Evolutionary conservation across 2,888 invertebrate species (phyloP).

Genomic region (Eledona agricola): DNA sequence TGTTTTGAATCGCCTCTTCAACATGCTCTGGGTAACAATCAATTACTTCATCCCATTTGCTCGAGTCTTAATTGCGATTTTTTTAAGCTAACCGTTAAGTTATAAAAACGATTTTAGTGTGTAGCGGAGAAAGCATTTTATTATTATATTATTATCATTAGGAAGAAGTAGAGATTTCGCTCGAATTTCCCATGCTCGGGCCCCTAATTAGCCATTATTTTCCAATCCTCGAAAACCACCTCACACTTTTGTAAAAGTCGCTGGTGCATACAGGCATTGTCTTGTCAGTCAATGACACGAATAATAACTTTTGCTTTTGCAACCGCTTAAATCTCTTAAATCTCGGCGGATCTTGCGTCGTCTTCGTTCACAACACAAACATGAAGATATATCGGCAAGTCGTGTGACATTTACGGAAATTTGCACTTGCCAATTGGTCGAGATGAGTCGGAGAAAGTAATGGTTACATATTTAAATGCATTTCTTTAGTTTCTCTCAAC

Average conservation of each 20-base stretch:
- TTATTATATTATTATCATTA: slow-evolving; percentile 28
- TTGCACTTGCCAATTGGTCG: slow-evolving; percentile 13
- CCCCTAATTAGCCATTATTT: slow-evolving; percentile 20
- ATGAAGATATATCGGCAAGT: too few relatives aligned
- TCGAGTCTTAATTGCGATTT: too few relatives aligned
- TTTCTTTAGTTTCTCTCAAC: slow-evolving; percentile 34
- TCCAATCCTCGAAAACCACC: slow-evolving; percentile 2
- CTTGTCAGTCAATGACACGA: slow-evolving; percentile 25
- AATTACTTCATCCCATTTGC: too few relatives aligned
- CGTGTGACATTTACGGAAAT: slow-evolving; percentile 17
- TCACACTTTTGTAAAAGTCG: background rate
- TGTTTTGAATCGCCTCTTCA: slow-evolving; percentile 33
- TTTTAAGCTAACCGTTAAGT: too few relatives aligned
- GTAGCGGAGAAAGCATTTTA: slow-evolving; percentile 24
- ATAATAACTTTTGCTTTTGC: slow-evolving; percentile 18
- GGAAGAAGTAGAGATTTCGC: slow-evolving; percentile 25
- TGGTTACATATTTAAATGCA: slow-evolving; percentile 29
- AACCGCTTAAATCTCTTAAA: too few relatives aligned
- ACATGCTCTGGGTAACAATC: slow-evolving; percentile 37
- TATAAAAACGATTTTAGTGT: slow-evolving; percentile 2
- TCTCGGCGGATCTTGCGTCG: too few relatives aligned
- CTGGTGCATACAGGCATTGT: slow-evolving; percentile 19
- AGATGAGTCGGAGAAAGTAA: slow-evolving; percentile 34
- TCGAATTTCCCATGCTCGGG: slow-evolving; percentile 26
- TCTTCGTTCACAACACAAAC: too few relatives aligned